Evolutionary conservation across 1,140 invertebrate genomes (phyloP).

Genomic region (Drosophila bocki): DNA sequence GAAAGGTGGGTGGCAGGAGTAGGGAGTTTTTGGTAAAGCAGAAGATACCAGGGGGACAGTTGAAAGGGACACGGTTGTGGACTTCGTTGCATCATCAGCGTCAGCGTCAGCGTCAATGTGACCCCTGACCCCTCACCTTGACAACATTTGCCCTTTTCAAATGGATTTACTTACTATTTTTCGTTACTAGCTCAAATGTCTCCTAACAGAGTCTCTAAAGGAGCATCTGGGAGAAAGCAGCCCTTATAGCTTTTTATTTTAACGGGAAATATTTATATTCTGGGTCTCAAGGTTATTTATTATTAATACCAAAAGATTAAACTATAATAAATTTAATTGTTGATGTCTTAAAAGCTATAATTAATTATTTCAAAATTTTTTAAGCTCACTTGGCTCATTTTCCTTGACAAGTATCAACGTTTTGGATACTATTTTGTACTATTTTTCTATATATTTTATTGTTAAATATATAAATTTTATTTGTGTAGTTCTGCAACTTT

Average conservation of each 20-base stretch:
- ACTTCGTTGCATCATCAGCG: slow-evolving; percentile 60
- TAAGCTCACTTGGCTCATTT: background rate
- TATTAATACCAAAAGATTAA: no score
- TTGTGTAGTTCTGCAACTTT: background rate
- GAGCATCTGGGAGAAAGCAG: background rate
- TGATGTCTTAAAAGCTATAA: background rate
- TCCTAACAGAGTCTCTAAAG: background rate
- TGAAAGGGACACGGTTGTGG: slow-evolving; percentile 1
- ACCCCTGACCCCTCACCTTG: slow-evolving; percentile 11
- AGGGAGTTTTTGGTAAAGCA: background rate
- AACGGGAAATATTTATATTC: background rate
- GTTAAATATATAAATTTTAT: no score
- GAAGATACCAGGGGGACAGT: background rate
- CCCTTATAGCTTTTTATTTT: background rate
- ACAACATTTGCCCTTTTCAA: slow-evolving; percentile 28
- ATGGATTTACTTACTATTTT: background rate
- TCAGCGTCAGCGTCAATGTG: slow-evolving; percentile 19
- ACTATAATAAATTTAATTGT: no score
- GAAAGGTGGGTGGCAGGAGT: background rate
- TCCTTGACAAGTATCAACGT: background rate
- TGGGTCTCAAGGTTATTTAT: background rate
- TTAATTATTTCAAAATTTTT: no score
- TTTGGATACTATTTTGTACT: no score
- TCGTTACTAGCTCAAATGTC: slow-evolving; percentile 1
- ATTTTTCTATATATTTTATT: no score